phyloP scores from a whole-genome alignment of 2,113 vertebrate genomes.

The Trematocara variabile region DNA sequence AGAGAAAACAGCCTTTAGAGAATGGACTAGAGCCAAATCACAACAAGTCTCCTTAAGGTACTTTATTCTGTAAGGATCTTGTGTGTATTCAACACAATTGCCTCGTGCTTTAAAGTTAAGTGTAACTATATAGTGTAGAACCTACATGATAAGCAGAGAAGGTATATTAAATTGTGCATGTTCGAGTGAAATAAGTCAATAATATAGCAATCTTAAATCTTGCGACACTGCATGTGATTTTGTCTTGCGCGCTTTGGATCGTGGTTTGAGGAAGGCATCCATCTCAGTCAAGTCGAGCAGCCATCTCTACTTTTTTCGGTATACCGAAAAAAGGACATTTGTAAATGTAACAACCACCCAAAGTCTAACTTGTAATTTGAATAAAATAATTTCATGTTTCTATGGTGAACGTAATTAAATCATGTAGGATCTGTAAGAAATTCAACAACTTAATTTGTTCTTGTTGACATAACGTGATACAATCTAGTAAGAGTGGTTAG shows the following conservation, averaged over 20 bases:
- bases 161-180: not conserved
- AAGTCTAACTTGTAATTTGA: not conserved
- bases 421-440: not conserved
- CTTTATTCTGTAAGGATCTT: not conserved
- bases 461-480: rapidly evolving
- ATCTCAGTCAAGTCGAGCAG: not conserved
- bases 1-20: not conserved
- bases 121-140: not conserved
- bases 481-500: not conserved
- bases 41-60: not conserved
- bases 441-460: not conserved
- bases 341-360: no score
- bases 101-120: not conserved
- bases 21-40: not conserved
- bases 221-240: rapidly evolving
- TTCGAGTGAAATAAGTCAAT: not conserved
- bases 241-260: rapidly evolving
- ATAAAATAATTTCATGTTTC: not conserved
- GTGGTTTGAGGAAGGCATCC: not conserved
- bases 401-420: not conserved
- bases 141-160: not conserved
- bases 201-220: not conserved
- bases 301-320: not conserved
- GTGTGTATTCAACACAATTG: not conserved
- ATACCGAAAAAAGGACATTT: not conserved